Conservation (phyloP, 1,140 invertebrate genomes). For the Drosophila biarmipes region DNA sequence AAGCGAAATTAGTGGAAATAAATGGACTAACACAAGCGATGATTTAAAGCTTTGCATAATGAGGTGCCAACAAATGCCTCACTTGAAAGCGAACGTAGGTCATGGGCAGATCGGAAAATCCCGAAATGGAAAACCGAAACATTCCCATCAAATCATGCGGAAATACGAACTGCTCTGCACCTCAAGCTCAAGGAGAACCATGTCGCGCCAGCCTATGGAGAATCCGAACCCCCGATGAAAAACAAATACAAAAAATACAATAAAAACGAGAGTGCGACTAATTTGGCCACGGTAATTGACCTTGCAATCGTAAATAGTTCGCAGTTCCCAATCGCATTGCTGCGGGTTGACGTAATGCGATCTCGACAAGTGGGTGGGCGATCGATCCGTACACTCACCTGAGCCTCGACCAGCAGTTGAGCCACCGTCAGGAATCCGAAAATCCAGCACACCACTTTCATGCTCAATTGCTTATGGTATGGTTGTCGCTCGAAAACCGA, state of each 20-base stretch:
- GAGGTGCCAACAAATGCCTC: conserved; percentile 32
- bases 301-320: conserved; percentile 53
- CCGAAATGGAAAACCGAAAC: conserved; percentile 47
- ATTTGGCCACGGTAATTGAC: conserved; percentile 70
- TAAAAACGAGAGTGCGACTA: conserved; percentile 53
- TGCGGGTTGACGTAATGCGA: conserved; percentile 65
- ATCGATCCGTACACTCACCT: conserved; percentile 58
- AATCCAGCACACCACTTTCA: conserved; percentile 53
- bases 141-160: conserved; percentile 74
- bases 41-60: conserved; percentile 10
- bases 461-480: conserved; percentile 36
- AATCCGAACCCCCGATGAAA: too few relatives aligned
- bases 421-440: conserved; percentile 61
- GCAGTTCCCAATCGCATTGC: conserved; percentile 67
- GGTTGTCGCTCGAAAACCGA: conserved; percentile 18
- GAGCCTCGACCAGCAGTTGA: conserved; percentile 61
- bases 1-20: conserved; percentile 7
- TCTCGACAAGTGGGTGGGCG: conserved; percentile 61
- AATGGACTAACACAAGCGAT: conserved; percentile 4
- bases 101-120: conserved; percentile 37
- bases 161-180: conserved; percentile 49
- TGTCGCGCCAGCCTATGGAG: conserved; percentile 47
- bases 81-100: conserved; percentile 46
- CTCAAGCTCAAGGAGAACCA: conserved; percentile 55
- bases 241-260: too few relatives aligned